Base-by-base conservation (phyloP, 1,140 invertebrate species). In the Riptortus pedestris region DNA sequence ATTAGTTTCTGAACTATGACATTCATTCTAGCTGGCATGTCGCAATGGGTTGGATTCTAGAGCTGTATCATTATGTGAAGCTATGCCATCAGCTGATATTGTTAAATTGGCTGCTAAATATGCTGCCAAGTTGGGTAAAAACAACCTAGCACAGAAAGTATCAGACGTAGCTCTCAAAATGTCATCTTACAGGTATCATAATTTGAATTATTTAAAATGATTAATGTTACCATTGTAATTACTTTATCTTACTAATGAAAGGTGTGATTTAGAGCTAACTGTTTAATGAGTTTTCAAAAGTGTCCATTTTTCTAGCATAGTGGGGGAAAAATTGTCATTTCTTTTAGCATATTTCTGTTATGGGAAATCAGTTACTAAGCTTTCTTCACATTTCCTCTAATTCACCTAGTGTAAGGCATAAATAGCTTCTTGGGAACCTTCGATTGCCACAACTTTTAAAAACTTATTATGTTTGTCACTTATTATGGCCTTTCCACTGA, bases 101-200 rank as follows among this genome's bases (percentile, higher is more conserved):
- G 73, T 95, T 38, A 86, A 90, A 68, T 76, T 93, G 27, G 91
- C 91, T 2, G 85, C 91, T 3, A 91, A 91, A 70, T 96, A 95
- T 76, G 88, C 91, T 2, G 83, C 82, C 2, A 83, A 87, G 65
- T 74, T 87, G 0, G 84, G 85, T 33, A 83, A 84, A 69, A 81
- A 84, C 58, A 83, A 87, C 66, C 78, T 97, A 26, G 88, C 86
- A 0, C 86, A 93, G 67, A 86, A 84, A 72, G 74, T 91, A 29
- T 71, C 74, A 11, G 75, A 81, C 72, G 51, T 75, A 68, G 65
- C 62, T 60, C 68, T 69, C 20, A 74, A 74, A 43, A 74, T 63
- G 52, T 51, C 64, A 5, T 20, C 18, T 18, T 11, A 20, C 27
- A 31, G 57, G 57, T 59, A 9, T 20, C 5, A 9, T 9, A 9